phyloP scores from a whole-genome alignment of 1,140 invertebrate species.

The Trichomalopsis sarcophagae region DNA sequence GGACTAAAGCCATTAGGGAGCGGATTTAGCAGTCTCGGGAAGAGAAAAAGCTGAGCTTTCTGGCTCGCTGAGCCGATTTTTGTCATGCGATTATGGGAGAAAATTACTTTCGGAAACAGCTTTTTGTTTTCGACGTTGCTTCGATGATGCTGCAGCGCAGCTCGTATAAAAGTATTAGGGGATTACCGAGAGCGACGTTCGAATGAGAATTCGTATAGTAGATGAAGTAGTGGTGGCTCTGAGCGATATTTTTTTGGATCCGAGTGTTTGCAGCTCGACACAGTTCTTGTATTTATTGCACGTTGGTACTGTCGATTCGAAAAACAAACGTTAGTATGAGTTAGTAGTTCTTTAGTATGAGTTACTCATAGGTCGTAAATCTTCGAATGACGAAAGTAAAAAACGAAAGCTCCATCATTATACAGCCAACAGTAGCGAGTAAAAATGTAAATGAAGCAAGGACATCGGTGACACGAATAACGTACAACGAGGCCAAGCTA shows the following conservation, averaged over 20 bases:
- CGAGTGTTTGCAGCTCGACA: no score
- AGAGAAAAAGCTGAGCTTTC: slow-evolving; percentile 27
- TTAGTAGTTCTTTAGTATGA: no score
- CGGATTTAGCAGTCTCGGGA: slow-evolving; percentile 27
- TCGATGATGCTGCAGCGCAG: no score
- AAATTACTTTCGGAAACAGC: slow-evolving; percentile 16
- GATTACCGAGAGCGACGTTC: not conserved
- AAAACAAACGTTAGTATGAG: no score
- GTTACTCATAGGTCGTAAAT: no score
- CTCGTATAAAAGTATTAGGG: not conserved
- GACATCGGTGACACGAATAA: not conserved
- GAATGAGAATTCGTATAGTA: not conserved
- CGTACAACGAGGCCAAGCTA: not conserved
- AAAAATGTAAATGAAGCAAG: no score
- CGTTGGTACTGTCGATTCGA: no score
- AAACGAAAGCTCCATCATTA: no score
- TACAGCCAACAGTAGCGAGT: no score
- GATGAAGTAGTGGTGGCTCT: not conserved
- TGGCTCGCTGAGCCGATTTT: slow-evolving; percentile 19
- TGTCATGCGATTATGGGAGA: slow-evolving; percentile 28
- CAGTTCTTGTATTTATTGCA: no score
- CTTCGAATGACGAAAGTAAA: no score
- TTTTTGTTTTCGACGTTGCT: not conserved
- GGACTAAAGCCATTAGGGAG: slow-evolving; percentile 18
- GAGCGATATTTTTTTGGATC: not conserved